phyloP scores from a whole-genome alignment of 2,888 invertebrate genomes.

The Rhingia rostrata region DNA sequence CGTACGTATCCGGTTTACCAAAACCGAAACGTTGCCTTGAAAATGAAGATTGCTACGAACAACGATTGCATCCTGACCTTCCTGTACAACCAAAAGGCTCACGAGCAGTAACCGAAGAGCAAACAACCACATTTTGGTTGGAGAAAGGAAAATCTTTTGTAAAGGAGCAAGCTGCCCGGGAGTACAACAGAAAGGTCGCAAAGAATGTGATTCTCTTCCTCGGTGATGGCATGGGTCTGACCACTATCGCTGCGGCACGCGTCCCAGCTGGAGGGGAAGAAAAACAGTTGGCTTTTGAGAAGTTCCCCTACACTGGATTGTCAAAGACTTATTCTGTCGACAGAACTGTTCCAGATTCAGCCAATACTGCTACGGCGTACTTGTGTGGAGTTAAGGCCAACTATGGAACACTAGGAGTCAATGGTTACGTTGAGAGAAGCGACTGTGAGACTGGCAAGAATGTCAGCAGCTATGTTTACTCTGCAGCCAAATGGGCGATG shows the following conservation, averaged over 20 bases:
- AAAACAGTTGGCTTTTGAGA: conserved; percentile 88
- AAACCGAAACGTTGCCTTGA: conserved; percentile 74
- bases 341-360: conserved; percentile 91
- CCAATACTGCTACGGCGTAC: conserved; percentile 92
- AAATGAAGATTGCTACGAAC: conserved; percentile 79
- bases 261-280: conserved; percentile 91
- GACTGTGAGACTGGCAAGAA: conserved; percentile 86
- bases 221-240: conserved; percentile 95
- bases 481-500: conserved; percentile 89
- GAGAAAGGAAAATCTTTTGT: conserved; percentile 78
- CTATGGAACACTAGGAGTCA: conserved; percentile 89
- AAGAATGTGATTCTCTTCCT: conserved; percentile 92
- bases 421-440: conserved; percentile 85
- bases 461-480: conserved; percentile 85
- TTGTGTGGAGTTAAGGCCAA: conserved; percentile 91
- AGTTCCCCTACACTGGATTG: conserved; percentile 89
- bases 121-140: conserved; percentile 79
- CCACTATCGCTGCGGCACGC: conserved; percentile 91
- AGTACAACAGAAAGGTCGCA: conserved; percentile 83
- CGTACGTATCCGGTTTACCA: conserved; percentile 72
- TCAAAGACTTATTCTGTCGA: conserved; percentile 90
- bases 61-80: conserved; percentile 80
- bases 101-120: conserved; percentile 75
- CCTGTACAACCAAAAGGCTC: conserved; percentile 14
- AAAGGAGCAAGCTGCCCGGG: conserved; percentile 77